Percentiles rank a stretch among this genome's conserved stretches.
These are phyloP conservation scores for Scrobipalpa atriplicella DNA, from an alignment of 2,888 invertebrate genomes.

Conservation along the genomic window DNA sequence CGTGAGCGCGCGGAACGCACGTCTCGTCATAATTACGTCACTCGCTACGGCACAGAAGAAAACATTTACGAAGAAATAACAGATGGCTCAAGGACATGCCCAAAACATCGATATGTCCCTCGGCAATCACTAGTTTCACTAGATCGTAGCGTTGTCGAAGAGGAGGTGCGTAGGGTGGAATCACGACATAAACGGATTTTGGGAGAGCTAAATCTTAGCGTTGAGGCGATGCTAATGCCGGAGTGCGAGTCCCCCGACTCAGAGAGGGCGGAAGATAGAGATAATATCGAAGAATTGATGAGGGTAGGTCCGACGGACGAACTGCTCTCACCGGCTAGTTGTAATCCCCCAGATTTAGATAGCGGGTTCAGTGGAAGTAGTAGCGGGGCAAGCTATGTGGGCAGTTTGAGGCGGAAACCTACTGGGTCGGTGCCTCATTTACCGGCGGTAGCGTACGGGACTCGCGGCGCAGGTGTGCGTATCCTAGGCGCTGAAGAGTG, in stretches of 20 bases:
- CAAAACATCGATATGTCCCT: slow-evolving; percentile 75
- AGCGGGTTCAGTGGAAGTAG: slow-evolving; percentile 93
- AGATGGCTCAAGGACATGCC: slow-evolving; percentile 82
- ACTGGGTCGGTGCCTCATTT: slow-evolving; percentile 77
- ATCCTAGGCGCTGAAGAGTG: slow-evolving; percentile 75
- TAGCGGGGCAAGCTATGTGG: slow-evolving; percentile 91
- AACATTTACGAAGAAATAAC: slow-evolving; percentile 92
- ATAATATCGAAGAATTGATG: slow-evolving; percentile 85
- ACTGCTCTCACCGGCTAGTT: slow-evolving; percentile 86
- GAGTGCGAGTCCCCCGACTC: slow-evolving; percentile 86
- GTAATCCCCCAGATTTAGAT: slow-evolving; percentile 87
- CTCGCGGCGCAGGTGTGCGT: slow-evolving; percentile 75
- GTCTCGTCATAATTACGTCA: slow-evolving; percentile 87
- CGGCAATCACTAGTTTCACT: slow-evolving; percentile 86
- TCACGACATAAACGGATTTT: slow-evolving; percentile 91
- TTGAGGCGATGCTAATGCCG: slow-evolving; percentile 96
- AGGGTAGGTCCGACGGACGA: slow-evolving; percentile 88
- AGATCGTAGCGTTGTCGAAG: slow-evolving; percentile 89
- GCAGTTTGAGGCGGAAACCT: slow-evolving; percentile 84
- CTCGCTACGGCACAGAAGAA: slow-evolving; percentile 92
- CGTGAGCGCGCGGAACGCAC: slow-evolving; percentile 44
- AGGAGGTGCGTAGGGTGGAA: slow-evolving; percentile 92
- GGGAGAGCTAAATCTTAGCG: slow-evolving; percentile 93
- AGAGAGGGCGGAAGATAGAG: slow-evolving; percentile 84
- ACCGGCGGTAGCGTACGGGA: slow-evolving; percentile 79